These are phyloP conservation scores for Alviniconcha marisindica DNA, from an alignment of 1,140 invertebrate species.

Conservation along the genomic window DNA sequence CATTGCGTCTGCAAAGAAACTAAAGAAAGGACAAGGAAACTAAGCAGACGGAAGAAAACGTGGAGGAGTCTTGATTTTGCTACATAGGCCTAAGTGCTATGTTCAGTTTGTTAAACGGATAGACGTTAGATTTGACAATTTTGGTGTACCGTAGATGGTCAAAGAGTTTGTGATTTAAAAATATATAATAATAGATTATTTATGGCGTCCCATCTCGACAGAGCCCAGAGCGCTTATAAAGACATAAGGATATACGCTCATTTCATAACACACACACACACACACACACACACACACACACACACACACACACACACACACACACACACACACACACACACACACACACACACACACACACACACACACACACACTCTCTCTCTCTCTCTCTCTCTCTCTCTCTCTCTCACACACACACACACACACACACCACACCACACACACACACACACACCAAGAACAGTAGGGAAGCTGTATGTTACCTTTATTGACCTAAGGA, in stretches of 20 bases:
- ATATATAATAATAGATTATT: not conserved
- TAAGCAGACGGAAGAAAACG: too few species aligned
- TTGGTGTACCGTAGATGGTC: not conserved
- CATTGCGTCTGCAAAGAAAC: too few species aligned
- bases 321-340: slow-evolving; percentile 22
- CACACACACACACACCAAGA: too few species aligned
- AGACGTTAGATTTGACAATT: not conserved
- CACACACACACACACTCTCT: not conserved
- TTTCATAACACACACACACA: slow-evolving; percentile 2
- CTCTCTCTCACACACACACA: too few species aligned
- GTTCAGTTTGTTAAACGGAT: too few species aligned
- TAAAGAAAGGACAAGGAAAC: too few species aligned
- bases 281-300: slow-evolving; percentile 19
- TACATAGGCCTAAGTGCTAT: too few species aligned
- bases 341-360: slow-evolving; percentile 2
- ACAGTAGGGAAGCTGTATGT: too few species aligned
- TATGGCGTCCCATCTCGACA: not conserved
- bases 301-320: slow-evolving; percentile 21
- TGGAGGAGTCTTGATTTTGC: too few species aligned
- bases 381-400: too few species aligned
- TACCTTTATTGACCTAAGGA: too few species aligned
- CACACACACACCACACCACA: too few species aligned
- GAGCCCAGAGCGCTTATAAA: not conserved
- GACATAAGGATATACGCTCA: not conserved
- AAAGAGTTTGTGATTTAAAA: not conserved